Conservation (phyloP, 1,140 invertebrate species). For the Drosophila sulfurigaster region DNA sequence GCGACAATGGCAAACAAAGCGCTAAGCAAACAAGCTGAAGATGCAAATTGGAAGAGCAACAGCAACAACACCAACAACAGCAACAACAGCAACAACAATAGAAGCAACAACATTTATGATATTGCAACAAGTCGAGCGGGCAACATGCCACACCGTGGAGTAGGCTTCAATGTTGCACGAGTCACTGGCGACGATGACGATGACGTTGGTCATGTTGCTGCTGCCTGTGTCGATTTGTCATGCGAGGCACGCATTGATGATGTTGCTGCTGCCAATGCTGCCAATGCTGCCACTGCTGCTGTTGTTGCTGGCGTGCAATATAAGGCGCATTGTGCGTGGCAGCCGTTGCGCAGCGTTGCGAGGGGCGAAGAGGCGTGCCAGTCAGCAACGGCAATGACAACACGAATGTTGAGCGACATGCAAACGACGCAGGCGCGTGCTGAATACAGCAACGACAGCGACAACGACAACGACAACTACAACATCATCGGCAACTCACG, state of each 20-base stretch:
- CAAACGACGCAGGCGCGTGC: slow-evolving; percentile 61
- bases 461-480: slow-evolving; percentile 34
- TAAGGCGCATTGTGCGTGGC: slow-evolving; percentile 59
- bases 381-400: slow-evolving; percentile 38
- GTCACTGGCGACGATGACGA: slow-evolving; percentile 10
- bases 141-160: slow-evolving; percentile 53
- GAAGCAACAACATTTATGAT: slow-evolving; percentile 8
- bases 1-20: slow-evolving; percentile 43
- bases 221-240: too few species aligned
- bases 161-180: slow-evolving; percentile 53
- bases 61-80: slow-evolving; percentile 6
- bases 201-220: slow-evolving; percentile 3
- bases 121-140: slow-evolving; percentile 25
- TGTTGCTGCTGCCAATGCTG: slow-evolving; percentile 19
- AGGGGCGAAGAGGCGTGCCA: slow-evolving; percentile 46
- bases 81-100: slow-evolving; percentile 4
- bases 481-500: slow-evolving; percentile 31
- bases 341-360: slow-evolving; percentile 25
- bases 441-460: slow-evolving; percentile 69
- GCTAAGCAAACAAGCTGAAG: slow-evolving; percentile 45
- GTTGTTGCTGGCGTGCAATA: slow-evolving; percentile 47
- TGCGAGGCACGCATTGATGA: not conserved
- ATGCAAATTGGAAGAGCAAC: slow-evolving; percentile 48
- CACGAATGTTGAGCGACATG: slow-evolving; percentile 35
- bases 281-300: not conserved